Conservation (phyloP, 2,113 vertebrate species). For the Misgurnus anguillicaudatus region DNA sequence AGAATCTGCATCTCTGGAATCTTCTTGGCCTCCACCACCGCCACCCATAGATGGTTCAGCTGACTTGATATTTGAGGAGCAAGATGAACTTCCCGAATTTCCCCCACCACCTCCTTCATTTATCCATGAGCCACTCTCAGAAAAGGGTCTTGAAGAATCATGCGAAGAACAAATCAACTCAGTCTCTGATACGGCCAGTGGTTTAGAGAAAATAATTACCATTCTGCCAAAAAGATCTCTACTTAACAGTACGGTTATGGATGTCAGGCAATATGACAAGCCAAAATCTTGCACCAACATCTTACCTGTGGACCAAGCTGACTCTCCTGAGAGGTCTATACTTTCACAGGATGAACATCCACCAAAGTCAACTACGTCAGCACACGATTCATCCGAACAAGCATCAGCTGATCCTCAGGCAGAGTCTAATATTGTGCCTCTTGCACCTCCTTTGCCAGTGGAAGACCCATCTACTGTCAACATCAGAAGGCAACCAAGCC, state of each 20-base stretch:
- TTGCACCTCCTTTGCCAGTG: conserved; percentile 43
- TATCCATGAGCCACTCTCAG: conserved; percentile 49
- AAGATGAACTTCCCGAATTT: conserved; percentile 82
- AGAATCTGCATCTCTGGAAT: conserved; percentile 59
- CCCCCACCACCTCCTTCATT: conserved; percentile 72
- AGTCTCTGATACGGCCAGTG: conserved; percentile 3
- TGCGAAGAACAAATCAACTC: conserved; percentile 7
- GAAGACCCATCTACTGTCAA: conserved; percentile 63
- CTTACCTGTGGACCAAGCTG: conserved; percentile 6
- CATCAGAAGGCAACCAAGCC: conserved; percentile 68
- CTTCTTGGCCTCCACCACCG: conserved; percentile 86
- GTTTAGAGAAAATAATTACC: conserved; percentile 22
- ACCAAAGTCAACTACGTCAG: conserved; percentile 14
- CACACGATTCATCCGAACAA: conserved; percentile 28
- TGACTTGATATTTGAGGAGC: conserved; percentile 82
- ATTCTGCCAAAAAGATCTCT: conserved; percentile 22
- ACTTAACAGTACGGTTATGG: conserved; percentile 6
- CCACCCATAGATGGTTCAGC: conserved; percentile 80
- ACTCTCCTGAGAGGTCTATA: conserved; percentile 1
- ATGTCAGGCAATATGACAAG: conserved; percentile 1
- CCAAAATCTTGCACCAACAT: background rate
- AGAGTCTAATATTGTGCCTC: conserved; percentile 30
- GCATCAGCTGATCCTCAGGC: background rate
- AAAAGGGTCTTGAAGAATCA: conserved; percentile 33
- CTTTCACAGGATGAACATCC: background rate